A percentile compares a stretch with the other conserved stretches of the same genome.
phyloP scores from a whole-genome alignment of 2,797 vertebrate species.

The Poecilia picta region DNA sequence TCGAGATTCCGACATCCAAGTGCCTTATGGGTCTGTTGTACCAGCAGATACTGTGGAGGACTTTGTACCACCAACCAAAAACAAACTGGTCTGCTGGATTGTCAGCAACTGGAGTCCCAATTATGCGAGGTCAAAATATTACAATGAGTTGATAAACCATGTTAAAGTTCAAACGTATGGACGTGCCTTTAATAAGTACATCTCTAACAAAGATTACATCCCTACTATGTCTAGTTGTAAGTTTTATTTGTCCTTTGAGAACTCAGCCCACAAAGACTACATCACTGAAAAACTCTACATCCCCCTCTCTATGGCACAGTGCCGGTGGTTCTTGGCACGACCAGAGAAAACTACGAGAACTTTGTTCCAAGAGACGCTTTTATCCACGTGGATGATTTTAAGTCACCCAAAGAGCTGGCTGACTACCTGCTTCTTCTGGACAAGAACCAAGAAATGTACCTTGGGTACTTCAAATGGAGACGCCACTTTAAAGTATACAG shows the following conservation, averaged over 20 bases:
- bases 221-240: slow-evolving; percentile 94
- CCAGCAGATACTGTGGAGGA: slow-evolving; percentile 86
- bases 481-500: slow-evolving; percentile 93
- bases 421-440: slow-evolving; percentile 93
- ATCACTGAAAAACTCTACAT: slow-evolving; percentile 98
- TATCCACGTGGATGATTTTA: slow-evolving; percentile 96
- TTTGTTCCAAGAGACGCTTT: slow-evolving; percentile 95
- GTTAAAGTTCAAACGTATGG: slow-evolving; percentile 95
- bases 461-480: slow-evolving; percentile 95
- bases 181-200: background rate
- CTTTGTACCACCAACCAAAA: slow-evolving; percentile 92
- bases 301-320: slow-evolving; percentile 92
- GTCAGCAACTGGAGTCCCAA: slow-evolving; percentile 99
- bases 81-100: slow-evolving; percentile 96
- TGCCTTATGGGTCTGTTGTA: slow-evolving; percentile 87
- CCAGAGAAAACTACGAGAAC: slow-evolving; percentile 96
- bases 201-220: slow-evolving; percentile 87
- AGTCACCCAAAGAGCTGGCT: slow-evolving; percentile 92
- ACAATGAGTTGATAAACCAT: slow-evolving; percentile 96
- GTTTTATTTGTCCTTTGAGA: slow-evolving; percentile 97
- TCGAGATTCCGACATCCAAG: slow-evolving; percentile 94
- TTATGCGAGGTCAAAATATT: slow-evolving; percentile 95
- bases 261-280: slow-evolving; percentile 97
- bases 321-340: slow-evolving; percentile 91
- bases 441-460: slow-evolving; percentile 93